A percentile compares a stretch with the other conserved stretches of the same genome.
Evolutionary conservation across 2,113 vertebrate species (phyloP).

Genomic region (Lycocorax pyrrhopterus): DNA sequence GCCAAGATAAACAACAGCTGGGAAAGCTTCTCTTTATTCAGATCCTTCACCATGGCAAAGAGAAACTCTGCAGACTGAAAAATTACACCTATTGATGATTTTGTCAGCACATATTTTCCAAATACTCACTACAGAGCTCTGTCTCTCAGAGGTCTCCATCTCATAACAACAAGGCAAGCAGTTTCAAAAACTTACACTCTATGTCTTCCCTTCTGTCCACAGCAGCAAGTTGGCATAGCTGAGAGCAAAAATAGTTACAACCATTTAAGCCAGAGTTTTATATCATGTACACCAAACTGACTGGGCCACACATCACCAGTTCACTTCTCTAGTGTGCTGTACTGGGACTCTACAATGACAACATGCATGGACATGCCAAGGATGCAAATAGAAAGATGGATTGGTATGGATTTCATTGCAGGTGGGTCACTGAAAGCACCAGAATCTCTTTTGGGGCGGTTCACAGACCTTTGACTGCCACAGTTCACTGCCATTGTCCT

Average conservation of each 20-base stretch:
- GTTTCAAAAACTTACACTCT: neutral
- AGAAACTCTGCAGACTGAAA: neutral
- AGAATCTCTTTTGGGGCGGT: neutral
- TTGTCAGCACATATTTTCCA: neutral
- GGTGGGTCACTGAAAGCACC: neutral
- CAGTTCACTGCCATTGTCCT: neutral
- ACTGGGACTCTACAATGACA: neutral
- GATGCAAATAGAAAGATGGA: neutral
- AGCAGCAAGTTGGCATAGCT: neutral
- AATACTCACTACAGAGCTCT: neutral
- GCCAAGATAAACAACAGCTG: neutral
- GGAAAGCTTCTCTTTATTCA: neutral
- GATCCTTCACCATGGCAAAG: neutral
- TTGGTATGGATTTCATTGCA: neutral
- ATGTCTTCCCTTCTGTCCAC: neutral
- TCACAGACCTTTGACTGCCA: neutral
- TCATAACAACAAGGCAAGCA: neutral
- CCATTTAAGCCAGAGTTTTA: neutral
- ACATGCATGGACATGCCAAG: rapidly evolving
- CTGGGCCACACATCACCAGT: neutral
- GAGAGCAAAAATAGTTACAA: neutral
- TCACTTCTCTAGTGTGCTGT: neutral
- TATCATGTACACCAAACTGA: too few species aligned
- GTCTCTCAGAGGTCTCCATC: neutral
- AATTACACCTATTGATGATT: neutral